phyloP scores from a whole-genome alignment of 1,140 invertebrate species.

The Drosophila grimshawi region DNA sequence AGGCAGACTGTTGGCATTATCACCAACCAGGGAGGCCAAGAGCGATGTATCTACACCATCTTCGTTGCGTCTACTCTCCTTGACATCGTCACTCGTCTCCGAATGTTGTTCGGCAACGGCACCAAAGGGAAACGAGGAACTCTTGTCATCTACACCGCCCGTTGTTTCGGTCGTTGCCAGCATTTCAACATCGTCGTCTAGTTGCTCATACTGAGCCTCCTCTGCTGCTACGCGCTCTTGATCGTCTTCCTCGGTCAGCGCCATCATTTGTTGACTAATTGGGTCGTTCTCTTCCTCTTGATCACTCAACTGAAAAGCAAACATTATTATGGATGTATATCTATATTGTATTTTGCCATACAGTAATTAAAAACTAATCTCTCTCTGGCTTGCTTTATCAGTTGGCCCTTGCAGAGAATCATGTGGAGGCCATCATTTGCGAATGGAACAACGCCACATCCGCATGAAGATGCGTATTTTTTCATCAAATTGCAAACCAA shows the following conservation, averaged over 20 bases:
- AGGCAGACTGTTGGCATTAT: conserved; percentile 84
- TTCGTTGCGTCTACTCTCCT: conserved; percentile 49
- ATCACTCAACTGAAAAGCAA: conserved; percentile 63
- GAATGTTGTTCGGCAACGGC: conserved; percentile 67
- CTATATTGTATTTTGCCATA: not conserved
- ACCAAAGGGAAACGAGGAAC: conserved; percentile 80
- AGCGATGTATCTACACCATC: conserved; percentile 73
- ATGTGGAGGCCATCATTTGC: conserved; percentile 68
- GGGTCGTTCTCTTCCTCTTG: conserved; percentile 56
- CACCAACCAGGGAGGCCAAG: conserved; percentile 78
- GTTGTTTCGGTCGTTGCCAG: conserved; percentile 46
- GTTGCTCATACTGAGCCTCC: conserved; percentile 41
- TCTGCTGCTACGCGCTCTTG: conserved; percentile 25
- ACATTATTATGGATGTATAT: not conserved
- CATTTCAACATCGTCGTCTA: conserved; percentile 73
- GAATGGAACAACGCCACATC: conserved; percentile 83
- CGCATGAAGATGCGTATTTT: conserved; percentile 65
- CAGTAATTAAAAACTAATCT: not conserved
- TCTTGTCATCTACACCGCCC: conserved; percentile 76
- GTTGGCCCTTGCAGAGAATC: conserved; percentile 84
- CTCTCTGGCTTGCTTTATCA: conserved; percentile 53
- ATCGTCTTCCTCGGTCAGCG: conserved; percentile 37
- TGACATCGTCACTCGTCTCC: conserved; percentile 75
- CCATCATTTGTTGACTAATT: conserved; percentile 19
- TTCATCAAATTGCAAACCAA: conserved; percentile 63